Evolutionary conservation across 2,113 vertebrate species (phyloP).

Genomic region (Plestiodon gilberti): DNA sequence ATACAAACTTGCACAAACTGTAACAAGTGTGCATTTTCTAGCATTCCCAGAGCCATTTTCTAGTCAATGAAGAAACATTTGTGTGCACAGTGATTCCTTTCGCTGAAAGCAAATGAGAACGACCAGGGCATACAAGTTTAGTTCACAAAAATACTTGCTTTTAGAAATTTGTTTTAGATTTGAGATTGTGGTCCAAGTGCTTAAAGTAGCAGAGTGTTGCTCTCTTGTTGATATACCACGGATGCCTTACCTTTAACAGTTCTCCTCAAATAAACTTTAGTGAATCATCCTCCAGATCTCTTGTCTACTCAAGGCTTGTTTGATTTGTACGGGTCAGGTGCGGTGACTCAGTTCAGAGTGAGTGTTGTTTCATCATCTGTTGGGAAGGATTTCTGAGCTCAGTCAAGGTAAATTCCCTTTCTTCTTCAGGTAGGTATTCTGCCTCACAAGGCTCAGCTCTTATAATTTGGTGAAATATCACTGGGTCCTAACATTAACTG

Average conservation of each 20-base stretch:
- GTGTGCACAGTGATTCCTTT: not conserved
- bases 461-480: not conserved
- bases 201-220: not conserved
- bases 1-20: slow-evolving; percentile 29
- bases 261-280: not conserved
- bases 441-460: not conserved
- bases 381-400: not conserved
- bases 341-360: not conserved
- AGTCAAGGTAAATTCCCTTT: too few relatives aligned
- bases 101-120: not conserved
- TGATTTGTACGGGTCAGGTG: not conserved
- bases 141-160: not conserved
- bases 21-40: slow-evolving; percentile 34
- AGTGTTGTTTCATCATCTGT: not conserved
- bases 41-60: slow-evolving; percentile 22
- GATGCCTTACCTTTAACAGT: not conserved
- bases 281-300: not conserved
- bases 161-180: slow-evolving; percentile 7
- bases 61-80: not conserved
- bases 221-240: not conserved
- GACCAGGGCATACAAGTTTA: not conserved
- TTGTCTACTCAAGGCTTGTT: not conserved
- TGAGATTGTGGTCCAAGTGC: not conserved
- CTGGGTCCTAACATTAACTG: not conserved
- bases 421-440: not conserved